Evolutionary conservation across 2,797 vertebrate species (phyloP), one percentile per base, ranked within the genome.

Genomic region (Smutsia gigantea): DNA sequence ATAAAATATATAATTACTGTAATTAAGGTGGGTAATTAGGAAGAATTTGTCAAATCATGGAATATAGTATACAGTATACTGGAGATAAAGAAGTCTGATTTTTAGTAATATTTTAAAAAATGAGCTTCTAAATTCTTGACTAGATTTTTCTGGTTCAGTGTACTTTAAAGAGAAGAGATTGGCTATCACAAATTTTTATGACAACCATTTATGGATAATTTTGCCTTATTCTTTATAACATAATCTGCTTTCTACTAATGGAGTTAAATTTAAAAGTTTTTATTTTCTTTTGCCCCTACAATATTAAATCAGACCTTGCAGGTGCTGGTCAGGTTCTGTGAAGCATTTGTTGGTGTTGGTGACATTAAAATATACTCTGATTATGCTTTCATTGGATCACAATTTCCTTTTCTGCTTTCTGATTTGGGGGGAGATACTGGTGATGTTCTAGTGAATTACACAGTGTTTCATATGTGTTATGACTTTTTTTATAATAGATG

Each of bases 1-100:
- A 96, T 93, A 96, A 97, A 97, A 97, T 97, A 78, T 96, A 66
- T 97, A 97, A 98, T 98, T 97, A 97, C 89, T 94, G 49, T 97
- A 97, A 97, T 98, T 98, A 98, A 90, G 90, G 87, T 97, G 72
- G 95, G 68, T 96, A 97, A 97, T 98, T 97, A 98, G 92, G 92
- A 91, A 97, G 94, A 97, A 93, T 85, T 92, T 98, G 89, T 93
- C 86, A 90, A 97, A 88, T 98, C n/a, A 18, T 85, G 87, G 87
- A 93, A 51, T 93, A 53, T 69, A 55, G 68, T 79, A 0, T 96
- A 34, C 89, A 68, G 74, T 77, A 14, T 91, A 34, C 29, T 51
- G 3, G 49, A 72, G 90, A 96, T 90, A 96, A 96, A 98, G 96
- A 88, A 95, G 88, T 10, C 42, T 96, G 93, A 97, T 97, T 98